These are phyloP conservation scores for Onychostruthus taczanowskii DNA, from an alignment of 2,113 vertebrate species.

Conservation along the genomic window DNA sequence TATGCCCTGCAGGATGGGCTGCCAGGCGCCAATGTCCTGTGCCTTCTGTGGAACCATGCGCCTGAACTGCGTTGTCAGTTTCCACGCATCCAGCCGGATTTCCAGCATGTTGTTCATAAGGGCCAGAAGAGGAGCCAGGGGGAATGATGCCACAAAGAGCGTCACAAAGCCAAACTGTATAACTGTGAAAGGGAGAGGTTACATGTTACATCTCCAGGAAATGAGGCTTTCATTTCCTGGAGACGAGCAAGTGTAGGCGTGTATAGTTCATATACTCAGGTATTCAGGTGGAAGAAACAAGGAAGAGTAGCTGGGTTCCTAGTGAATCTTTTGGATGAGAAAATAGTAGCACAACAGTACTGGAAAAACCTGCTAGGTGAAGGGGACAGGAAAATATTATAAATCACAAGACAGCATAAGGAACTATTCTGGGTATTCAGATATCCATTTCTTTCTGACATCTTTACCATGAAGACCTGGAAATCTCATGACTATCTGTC, in stretches of 20 bases:
- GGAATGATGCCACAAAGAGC: constrained; percentile 93
- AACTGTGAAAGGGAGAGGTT: constrained; percentile 74
- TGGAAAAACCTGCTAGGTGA: neutral
- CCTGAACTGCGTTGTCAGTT: constrained; percentile 90
- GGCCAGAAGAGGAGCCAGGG: constrained; percentile 91
- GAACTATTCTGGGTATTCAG: neutral
- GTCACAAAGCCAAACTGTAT: constrained; percentile 98
- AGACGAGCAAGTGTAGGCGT: neutral
- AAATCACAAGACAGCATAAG: neutral
- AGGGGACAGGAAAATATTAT: neutral
- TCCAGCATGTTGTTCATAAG: constrained; percentile 92
- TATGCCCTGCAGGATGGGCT: constrained; percentile 91
- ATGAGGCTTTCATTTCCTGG: neutral
- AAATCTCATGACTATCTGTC: neutral
- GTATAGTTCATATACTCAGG: neutral
- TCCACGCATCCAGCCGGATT: constrained; percentile 92
- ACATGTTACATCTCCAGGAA: neutral
- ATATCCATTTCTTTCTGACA: neutral
- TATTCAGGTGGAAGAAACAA: neutral
- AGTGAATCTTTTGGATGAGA: neutral
- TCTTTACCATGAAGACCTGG: neutral
- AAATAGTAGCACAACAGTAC: neutral
- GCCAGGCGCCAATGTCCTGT: constrained; percentile 91
- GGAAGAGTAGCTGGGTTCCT: neutral
- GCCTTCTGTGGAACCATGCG: constrained; percentile 88